phyloP scores from a whole-genome alignment of 2,113 vertebrate genomes.

The Buteo buteo region DNA sequence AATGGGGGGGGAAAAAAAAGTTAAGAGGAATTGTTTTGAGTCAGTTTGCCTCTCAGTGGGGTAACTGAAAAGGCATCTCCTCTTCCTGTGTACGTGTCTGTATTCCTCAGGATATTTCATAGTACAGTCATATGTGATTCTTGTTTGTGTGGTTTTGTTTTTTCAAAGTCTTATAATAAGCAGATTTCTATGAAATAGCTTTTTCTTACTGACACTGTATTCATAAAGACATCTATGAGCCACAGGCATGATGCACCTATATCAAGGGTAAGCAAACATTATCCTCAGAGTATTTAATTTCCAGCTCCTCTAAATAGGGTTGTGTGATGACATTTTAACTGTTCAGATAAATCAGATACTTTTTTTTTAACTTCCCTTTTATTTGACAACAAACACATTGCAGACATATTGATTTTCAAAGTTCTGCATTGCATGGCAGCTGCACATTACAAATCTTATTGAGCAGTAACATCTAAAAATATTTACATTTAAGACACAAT shows the following conservation, averaged over 20 bases:
- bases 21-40: not conserved
- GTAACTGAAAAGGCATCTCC: not conserved
- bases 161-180: not conserved
- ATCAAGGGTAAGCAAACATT: not conserved
- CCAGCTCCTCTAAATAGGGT: not conserved
- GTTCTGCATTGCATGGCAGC: not conserved
- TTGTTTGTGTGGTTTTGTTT: not conserved
- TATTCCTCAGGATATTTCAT: not conserved
- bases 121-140: not conserved
- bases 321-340: not conserved
- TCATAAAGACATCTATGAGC: not conserved
- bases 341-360: not conserved
- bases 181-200: not conserved
- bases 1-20: too few species aligned
- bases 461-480: not conserved
- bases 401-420: not conserved
- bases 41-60: not conserved
- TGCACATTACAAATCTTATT: not conserved
- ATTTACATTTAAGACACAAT: not conserved
- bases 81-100: fast-evolving
- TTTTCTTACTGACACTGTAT: not conserved
- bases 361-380: not conserved
- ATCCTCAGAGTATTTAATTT: not conserved
- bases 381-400: not conserved
- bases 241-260: not conserved